Evolutionary conservation across 1,140 invertebrate genomes (phyloP).

Genomic region (Caenorhabditis tropicalis): DNA sequence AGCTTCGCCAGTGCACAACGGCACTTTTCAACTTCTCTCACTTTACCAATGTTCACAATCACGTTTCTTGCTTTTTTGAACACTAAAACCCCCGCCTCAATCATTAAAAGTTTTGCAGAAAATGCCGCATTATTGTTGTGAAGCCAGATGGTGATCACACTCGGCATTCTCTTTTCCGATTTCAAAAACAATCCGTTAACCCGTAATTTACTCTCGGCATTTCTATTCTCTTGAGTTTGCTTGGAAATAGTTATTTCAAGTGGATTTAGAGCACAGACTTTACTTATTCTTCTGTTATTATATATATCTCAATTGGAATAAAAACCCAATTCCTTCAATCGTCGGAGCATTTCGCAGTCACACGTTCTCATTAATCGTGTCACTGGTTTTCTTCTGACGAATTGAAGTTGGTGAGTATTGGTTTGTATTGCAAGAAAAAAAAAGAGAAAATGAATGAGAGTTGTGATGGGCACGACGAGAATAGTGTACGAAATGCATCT

Average conservation of each 20-base stretch:
- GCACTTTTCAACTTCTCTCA: too few relatives aligned
- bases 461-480: background rate
- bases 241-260: too few relatives aligned
- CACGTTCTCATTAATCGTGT: background rate
- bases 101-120: background rate
- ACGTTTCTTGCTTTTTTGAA: background rate
- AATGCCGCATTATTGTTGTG: background rate
- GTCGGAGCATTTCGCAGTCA: background rate
- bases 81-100: background rate
- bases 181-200: background rate
- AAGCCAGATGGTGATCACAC: background rate
- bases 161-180: background rate
- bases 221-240: too few relatives aligned
- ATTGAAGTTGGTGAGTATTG: background rate
- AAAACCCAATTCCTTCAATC: background rate
- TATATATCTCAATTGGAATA: too few relatives aligned
- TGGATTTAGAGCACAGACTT: too few relatives aligned
- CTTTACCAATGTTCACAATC: too few relatives aligned
- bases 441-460: background rate
- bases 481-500: slow-evolving; percentile 4
- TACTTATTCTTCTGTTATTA: too few relatives aligned
- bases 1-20: too few relatives aligned
- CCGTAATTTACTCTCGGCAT: background rate
- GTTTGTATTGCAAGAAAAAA: background rate
- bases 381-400: slow-evolving; percentile 16